A percentile compares a stretch with the other conserved stretches of the same genome.
phyloP scores from a whole-genome alignment of 2,113 vertebrate genomes.

The Prunella himalayana region DNA sequence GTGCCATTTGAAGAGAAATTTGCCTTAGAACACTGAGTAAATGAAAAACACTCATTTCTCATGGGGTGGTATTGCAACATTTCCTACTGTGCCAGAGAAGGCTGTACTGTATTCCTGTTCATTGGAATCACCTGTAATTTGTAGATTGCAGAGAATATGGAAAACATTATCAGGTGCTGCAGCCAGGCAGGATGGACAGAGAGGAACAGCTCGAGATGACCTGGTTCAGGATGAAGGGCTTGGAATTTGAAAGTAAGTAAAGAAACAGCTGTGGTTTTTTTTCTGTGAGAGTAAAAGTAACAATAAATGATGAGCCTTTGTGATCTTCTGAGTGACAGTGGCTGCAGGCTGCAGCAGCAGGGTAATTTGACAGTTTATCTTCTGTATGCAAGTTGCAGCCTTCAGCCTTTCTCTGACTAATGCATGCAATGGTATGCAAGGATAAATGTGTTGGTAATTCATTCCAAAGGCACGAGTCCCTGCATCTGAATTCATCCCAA shows the following conservation, averaged over 20 bases:
- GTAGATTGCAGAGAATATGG: constrained; percentile 70
- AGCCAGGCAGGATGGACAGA: constrained; percentile 46
- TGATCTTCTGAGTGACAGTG: constrained; percentile 5
- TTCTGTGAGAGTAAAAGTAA: background rate
- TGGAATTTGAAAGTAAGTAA: constrained; percentile 66
- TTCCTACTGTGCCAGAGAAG: background rate
- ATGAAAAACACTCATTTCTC: constrained; percentile 6
- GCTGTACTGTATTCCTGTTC: background rate
- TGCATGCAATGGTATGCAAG: background rate
- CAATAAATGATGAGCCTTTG: background rate
- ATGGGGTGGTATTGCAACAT: background rate
- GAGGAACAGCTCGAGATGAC: constrained; percentile 42
- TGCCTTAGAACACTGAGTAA: constrained; percentile 11
- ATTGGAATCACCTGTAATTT: background rate
- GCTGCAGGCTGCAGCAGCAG: background rate
- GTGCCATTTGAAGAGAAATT: constrained; percentile 34
- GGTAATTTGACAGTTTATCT: constrained; percentile 22
- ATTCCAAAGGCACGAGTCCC: background rate
- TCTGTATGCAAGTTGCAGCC: background rate
- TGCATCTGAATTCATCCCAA: background rate
- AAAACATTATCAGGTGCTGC: constrained; percentile 61
- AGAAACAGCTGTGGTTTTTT: background rate
- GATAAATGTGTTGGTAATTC: background rate
- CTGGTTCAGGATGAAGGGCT: constrained; percentile 60
- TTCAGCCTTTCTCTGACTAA: constrained; percentile 12